Evolutionary conservation across 2,113 vertebrate species (phyloP), one percentile per base, ranked within the genome.

Genomic region (Eublepharis macularius): DNA sequence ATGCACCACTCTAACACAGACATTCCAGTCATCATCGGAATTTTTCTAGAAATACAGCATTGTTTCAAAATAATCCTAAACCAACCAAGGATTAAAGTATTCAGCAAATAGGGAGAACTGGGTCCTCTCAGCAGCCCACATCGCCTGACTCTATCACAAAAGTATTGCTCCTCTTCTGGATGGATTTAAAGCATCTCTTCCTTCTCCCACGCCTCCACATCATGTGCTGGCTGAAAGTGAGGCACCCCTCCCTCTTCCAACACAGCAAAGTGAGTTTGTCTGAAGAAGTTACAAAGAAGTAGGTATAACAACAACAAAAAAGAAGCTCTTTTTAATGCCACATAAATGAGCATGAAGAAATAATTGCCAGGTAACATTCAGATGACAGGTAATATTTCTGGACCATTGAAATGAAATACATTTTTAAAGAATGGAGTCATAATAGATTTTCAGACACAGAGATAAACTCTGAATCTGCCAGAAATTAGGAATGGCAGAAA

Each of bases 61-160:
- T 29, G 29, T 63, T 63, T 63, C 8, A 60, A 32, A 79, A 34
- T 60, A 34, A 41, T 68, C 19, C 19, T 65, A 77, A 79, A 66
- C 43, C 43, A 1, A 21, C 12, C 0, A 0, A 63, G 88, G 87
- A 85, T 21, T 82, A 6, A 87, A 76, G 19, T 83, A 68, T 57
- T 2, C 13, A 41, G 6, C 73, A 72, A n/a, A 54, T 0, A n/a
- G 2, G 86, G 90, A 83, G 91, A 91, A 87, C 86, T 5, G 88
- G 32, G 84, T 4, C 82, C 4, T 39, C 73, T 91, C 90, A 74
- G 11, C 21, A 66, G 83, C 83, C 78, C 85, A 26, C 66, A 86
- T 68, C 49, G 66, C 90, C 92, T 94, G 93, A 94, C 87, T 80
- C 1, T 86, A 90, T 93, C 92, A 92, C 88, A 93, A 94, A 92